Conservation (phyloP, 2,113 vertebrate species). For the Oriolus oriolus region DNA sequence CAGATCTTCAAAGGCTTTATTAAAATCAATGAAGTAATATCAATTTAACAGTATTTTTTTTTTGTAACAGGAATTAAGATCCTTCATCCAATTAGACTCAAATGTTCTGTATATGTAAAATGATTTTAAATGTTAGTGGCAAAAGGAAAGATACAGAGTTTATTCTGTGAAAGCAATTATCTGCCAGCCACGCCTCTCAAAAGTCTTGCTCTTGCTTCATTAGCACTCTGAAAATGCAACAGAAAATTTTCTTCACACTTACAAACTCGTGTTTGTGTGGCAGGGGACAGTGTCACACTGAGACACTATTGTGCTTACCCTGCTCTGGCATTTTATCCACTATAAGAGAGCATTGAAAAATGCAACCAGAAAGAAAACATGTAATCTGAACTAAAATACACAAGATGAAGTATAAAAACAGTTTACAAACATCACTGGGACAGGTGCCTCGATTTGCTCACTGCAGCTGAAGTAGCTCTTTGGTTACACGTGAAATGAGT, state of each 20-base stretch:
- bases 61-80: slow-evolving; percentile 61
- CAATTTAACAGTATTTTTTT: slow-evolving; percentile 59
- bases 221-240: not conserved
- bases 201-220: not conserved
- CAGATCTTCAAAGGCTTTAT: slow-evolving; percentile 69
- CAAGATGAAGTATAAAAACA: not conserved
- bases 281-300: not conserved
- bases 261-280: not conserved
- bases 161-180: slow-evolving; percentile 1
- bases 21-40: slow-evolving; percentile 74
- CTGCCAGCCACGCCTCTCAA: not conserved
- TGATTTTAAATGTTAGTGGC: slow-evolving; percentile 14
- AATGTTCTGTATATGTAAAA: slow-evolving; percentile 15
- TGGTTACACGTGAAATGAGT: not conserved
- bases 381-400: not conserved
- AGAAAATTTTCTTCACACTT: not conserved
- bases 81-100: slow-evolving; percentile 63
- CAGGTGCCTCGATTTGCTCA: not conserved
- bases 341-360: not conserved
- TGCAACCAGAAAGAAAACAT: not conserved
- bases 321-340: not conserved
- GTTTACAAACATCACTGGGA: not conserved
- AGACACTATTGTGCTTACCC: not conserved
- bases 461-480: not conserved
- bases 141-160: not conserved